Evolutionary conservation across 2,797 vertebrate species (phyloP).

Genomic region (Fratercula arctica): DNA sequence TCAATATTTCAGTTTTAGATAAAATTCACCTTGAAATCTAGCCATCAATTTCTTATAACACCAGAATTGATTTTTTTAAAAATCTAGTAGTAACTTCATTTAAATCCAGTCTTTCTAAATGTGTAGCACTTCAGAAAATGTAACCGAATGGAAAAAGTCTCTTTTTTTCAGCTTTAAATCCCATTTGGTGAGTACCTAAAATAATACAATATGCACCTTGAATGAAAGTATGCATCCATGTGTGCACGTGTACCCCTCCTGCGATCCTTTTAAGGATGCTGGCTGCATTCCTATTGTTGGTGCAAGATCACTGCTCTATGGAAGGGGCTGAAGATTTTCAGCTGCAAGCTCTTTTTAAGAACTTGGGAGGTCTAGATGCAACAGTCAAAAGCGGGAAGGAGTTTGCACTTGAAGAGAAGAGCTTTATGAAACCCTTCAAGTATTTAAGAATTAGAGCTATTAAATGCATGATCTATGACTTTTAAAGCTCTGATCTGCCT

Average conservation of each 20-base stretch:
- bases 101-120: conserved; percentile 43
- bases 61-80: conserved; percentile 16
- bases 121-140: background rate
- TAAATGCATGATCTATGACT: conserved; percentile 56
- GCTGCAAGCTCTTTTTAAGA: background rate
- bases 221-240: background rate
- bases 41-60: conserved; percentile 51
- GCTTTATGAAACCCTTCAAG: conserved; percentile 29
- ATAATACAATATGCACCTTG: background rate
- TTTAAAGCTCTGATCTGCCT: conserved; percentile 36
- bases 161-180: background rate
- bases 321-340: background rate
- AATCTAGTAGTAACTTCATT: conserved; percentile 29
- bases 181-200: background rate
- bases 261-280: background rate
- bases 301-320: background rate
- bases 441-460: conserved; percentile 53
- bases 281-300: background rate
- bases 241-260: background rate
- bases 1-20: conserved; percentile 52
- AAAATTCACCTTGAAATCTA: conserved; percentile 63
- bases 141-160: background rate
- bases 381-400: background rate
- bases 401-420: conserved; percentile 27
- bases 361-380: background rate